These are phyloP conservation scores for Cheilosia scutellata DNA, from an alignment of 2,888 invertebrate genomes.

Conservation along the genomic window DNA sequence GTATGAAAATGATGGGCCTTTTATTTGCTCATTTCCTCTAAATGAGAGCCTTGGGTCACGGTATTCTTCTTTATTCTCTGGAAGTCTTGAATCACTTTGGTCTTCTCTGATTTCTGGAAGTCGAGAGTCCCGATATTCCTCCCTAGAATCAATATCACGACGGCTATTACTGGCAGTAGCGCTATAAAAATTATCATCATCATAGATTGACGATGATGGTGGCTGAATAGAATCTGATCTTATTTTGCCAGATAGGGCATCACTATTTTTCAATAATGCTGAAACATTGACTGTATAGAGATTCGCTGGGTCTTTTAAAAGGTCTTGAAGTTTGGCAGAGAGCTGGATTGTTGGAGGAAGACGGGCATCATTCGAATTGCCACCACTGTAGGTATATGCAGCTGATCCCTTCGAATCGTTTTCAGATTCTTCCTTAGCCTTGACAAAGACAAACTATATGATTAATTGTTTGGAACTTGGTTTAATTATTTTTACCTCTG, in stretches of 20 bases:
- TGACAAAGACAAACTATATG: neutral
- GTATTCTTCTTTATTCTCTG: slow-evolving; percentile 33
- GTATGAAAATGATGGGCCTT: neutral
- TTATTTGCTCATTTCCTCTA: slow-evolving; percentile 8
- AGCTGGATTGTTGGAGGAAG: slow-evolving; percentile 51
- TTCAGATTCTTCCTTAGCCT: slow-evolving; percentile 53
- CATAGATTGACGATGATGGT: slow-evolving; percentile 1
- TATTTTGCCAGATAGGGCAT: slow-evolving; percentile 4
- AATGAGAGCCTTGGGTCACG: slow-evolving; percentile 51
- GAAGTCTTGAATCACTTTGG: slow-evolving; percentile 51
- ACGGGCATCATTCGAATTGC: slow-evolving; percentile 28
- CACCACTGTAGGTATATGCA: slow-evolving; percentile 15
- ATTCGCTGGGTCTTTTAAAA: slow-evolving; percentile 54
- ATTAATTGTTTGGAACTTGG: neutral
- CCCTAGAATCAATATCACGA: slow-evolving; percentile 20
- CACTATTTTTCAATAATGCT: slow-evolving; percentile 27
- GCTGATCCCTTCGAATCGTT: slow-evolving; percentile 39
- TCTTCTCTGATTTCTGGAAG: slow-evolving; percentile 33
- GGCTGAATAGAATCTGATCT: slow-evolving; percentile 2
- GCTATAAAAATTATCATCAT: slow-evolving; percentile 51
- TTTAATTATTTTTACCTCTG: slow-evolving; percentile 15
- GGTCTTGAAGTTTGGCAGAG: slow-evolving; percentile 39
- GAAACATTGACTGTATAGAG: slow-evolving; percentile 33
- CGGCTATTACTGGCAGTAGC: neutral
- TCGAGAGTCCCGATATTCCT: slow-evolving; percentile 16